Evolutionary conservation across 2,797 vertebrate species (phyloP).

Genomic region (Melanotaenia boesemani): DNA sequence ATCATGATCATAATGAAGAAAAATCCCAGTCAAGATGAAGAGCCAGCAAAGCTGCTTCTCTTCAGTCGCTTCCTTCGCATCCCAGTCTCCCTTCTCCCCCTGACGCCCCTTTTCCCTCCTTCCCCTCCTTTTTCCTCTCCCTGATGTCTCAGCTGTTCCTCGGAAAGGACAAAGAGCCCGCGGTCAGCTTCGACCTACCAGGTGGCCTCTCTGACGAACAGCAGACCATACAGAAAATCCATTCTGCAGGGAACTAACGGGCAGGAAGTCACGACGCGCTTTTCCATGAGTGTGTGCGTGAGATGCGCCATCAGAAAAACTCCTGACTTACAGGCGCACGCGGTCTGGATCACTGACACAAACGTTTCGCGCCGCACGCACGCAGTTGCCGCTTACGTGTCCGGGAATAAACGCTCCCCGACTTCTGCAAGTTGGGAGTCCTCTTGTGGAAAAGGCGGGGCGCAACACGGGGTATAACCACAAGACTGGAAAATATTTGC

Average conservation of each 20-base stretch:
- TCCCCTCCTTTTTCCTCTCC: constrained; percentile 4
- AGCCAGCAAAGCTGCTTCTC: not conserved
- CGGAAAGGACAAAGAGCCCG: not conserved
- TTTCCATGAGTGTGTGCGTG: constrained; percentile 33
- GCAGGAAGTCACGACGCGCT: constrained; percentile 54
- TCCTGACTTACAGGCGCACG: constrained; percentile 13
- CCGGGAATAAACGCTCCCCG: constrained; percentile 54
- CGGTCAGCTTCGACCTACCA: constrained; percentile 17
- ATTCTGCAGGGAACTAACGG: constrained; percentile 9
- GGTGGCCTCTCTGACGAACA: constrained; percentile 21
- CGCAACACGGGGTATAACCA: not conserved
- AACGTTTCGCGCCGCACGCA: constrained; percentile 53
- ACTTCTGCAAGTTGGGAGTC: constrained; percentile 7
- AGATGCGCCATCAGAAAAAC: constrained; percentile 17
- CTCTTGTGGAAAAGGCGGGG: constrained; percentile 7
- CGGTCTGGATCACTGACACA: not conserved
- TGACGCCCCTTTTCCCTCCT: not conserved
- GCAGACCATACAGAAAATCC: constrained; percentile 34
- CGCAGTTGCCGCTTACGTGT: constrained; percentile 68
- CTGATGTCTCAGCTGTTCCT: constrained; percentile 38
- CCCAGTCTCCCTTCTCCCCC: constrained; percentile 7
- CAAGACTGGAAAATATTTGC: constrained; percentile 42
- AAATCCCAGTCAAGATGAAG: not conserved
- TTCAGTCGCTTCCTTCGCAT: not conserved
- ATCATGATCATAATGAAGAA: not conserved